These are phyloP conservation scores for Virgularia gustaviana DNA, from an alignment of 92 coral and sea anemone species.

Conservation along the genomic window DNA sequence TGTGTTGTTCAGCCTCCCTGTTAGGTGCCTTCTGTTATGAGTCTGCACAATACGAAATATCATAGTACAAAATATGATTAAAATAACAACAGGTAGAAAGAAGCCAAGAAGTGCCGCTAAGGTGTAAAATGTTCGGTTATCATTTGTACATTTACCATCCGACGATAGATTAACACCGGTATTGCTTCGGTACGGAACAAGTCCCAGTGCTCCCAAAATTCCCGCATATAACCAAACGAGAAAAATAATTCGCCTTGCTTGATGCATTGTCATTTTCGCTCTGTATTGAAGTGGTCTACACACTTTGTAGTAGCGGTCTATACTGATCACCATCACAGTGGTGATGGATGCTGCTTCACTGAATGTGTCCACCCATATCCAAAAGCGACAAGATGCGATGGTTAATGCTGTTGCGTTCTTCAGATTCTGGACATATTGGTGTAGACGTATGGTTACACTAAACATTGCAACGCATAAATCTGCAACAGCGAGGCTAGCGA, in stretches of 20 bases:
- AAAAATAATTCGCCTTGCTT: constrained; percentile 40
- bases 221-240: constrained; percentile 67
- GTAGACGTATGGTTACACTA: constrained; percentile 35
- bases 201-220: constrained; percentile 44
- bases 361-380: constrained; percentile 35
- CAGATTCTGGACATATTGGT: neutral
- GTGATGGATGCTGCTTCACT: constrained; percentile 34
- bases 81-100: constrained; percentile 30
- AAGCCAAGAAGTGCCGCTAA: constrained; percentile 33
- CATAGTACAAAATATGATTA: constrained; percentile 23
- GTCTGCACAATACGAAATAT: constrained; percentile 35
- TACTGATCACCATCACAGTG: constrained; percentile 24
- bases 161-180: constrained; percentile 23
- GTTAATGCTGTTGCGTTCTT: constrained; percentile 6
- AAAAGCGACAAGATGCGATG: constrained; percentile 32
- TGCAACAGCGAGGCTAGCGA: constrained; percentile 28
- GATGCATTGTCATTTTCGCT: constrained; percentile 19
- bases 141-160: constrained; percentile 5
- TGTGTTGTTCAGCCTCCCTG: constrained; percentile 9
- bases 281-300: constrained; percentile 31
- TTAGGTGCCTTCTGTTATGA: constrained; percentile 13
- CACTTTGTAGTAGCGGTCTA: constrained; percentile 37
- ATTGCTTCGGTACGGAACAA: constrained; percentile 27
- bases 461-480: constrained; percentile 29
- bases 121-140: constrained; percentile 39